These are phyloP conservation scores for Orcinus orca DNA, from an alignment of 2,113 vertebrate species.

Conservation along the genomic window DNA sequence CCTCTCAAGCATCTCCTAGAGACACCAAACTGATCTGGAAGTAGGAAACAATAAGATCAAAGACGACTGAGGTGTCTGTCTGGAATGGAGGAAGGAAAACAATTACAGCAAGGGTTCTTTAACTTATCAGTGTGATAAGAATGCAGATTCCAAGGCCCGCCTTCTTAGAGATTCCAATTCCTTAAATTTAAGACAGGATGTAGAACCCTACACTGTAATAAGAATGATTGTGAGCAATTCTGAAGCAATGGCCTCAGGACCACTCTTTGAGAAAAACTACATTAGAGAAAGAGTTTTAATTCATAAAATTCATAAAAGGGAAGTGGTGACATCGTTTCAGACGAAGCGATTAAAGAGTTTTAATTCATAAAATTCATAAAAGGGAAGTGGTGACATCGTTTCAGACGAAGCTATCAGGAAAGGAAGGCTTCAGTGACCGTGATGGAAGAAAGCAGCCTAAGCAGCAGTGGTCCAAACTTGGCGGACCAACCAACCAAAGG, in stretches of 20 bases:
- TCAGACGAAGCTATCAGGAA: neutral
- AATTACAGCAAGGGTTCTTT: conserved; percentile 37
- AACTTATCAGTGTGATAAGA: neutral
- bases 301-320: neutral
- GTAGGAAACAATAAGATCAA: conserved; percentile 60
- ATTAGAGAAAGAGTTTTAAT: neutral
- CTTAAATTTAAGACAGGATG: neutral
- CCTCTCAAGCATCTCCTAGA: conserved; percentile 62
- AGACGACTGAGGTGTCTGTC: conserved; percentile 34
- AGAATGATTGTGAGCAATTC: neutral
- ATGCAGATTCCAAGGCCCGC: neutral
- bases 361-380: conserved; percentile 6
- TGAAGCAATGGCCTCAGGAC: neutral
- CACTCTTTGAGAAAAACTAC: neutral
- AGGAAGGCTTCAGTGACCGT: neutral
- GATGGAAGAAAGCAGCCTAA: neutral
- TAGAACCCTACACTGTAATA: neutral
- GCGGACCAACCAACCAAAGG: conserved; percentile 2
- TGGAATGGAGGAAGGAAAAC: conserved; percentile 45
- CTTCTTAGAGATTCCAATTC: neutral
- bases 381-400: neutral
- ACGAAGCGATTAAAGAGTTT: neutral
- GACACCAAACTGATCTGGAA: conserved; percentile 58
- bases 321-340: neutral
- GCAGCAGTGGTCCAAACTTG: neutral